Base-by-base conservation (phyloP, 2,113 vertebrate species). In the Tetrax tetrax region DNA sequence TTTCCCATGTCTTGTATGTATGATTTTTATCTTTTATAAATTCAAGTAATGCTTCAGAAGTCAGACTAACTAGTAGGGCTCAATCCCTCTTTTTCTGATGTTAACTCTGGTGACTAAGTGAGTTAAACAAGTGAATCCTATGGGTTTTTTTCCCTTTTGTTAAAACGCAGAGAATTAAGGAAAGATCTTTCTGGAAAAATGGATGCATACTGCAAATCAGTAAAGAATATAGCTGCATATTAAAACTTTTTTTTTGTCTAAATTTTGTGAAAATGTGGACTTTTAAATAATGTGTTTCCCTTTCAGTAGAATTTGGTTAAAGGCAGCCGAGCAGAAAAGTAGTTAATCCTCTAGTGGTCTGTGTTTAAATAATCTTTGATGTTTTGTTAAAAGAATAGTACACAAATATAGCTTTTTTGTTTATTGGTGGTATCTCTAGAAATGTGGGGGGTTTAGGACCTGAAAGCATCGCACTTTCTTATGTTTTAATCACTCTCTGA, bases 401-500 rank as follows among this genome's bases (percentile, higher is more conserved):
- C 2, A 80, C 65, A 72, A 80, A 51, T 43, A 16, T 12, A 38
- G 12, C 7, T 83, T 56, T 53, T 85, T 91, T 74, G 2, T 94
- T 94, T 80, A 37, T 81, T 1, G 0, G 8, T 29, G 1, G 2
- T 89, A 57, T 69, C 14, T 7, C 18, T 57, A 78, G 47, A 81
- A 79, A n/a, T 48, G 9, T 60, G 41, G 41, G 41, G 41, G 41
- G 19, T 79, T 81, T 91, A 65, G 47, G 18, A 88, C 10, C 43
- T 79, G 57, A 87, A 94, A 77, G 7, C 24, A 70, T 91, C 33
- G 41, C 4, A 31, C 41, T 83, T 95, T 68, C 35, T 93, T 84
- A 35, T 70, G 54, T 88, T 70, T 96, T 65, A 93, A 95, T 95
- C 83, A 60, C 28, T 74, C 69, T 89, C 41, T 92, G 66, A 93